Evolutionary conservation across 2,797 vertebrate species (phyloP), one percentile per base, ranked within the genome.

Genomic region (Remorina albescens): DNA sequence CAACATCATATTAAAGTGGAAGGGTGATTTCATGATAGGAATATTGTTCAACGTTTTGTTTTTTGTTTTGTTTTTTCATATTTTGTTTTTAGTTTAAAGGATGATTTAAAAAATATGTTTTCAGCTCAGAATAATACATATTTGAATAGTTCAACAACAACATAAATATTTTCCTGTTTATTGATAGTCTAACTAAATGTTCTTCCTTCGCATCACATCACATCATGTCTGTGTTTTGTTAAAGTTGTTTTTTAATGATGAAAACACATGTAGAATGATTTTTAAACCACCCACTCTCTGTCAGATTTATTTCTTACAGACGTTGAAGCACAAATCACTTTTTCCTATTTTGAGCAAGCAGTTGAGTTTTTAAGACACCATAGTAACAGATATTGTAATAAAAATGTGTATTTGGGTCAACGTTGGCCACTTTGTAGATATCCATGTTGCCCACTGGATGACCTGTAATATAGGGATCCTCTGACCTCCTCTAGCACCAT

Each of bases 221-320:
- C n/a, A 77, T 86, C 91, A 39, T 39, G 74, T 78, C 67, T 81
- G 65, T 78, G 72, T 83, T 88, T 86, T 83, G 70, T 71, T 61
- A 83, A 61, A 49, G 56, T 10, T 21, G 56, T 71, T 67, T 71
- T 82, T 42, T 64, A 32, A 30, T 65, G 62, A 74, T 67, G 10
- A 13, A 54, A 76, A 75, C 66, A 69, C 23, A 70, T 26, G 50
- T 25, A 26, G 15, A 83, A 68, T 75, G 59, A 86, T 87, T 88
- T 86, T 71, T 71, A 78, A 88, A 78, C 81, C 81, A 37, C 89
- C 89, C 81, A 90, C 89, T 68, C 74, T 73, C 70, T 86, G 84
- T 82, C 86, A 87, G 69, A 62, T 83, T 86, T 79, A 34, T 66
- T 78, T 80, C 78, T 76, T 60, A 64, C 60, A 60, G 76, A 69